These are phyloP conservation scores for Drosophila setifemur DNA, from an alignment of 1,140 invertebrate genomes.

Conservation along the genomic window DNA sequence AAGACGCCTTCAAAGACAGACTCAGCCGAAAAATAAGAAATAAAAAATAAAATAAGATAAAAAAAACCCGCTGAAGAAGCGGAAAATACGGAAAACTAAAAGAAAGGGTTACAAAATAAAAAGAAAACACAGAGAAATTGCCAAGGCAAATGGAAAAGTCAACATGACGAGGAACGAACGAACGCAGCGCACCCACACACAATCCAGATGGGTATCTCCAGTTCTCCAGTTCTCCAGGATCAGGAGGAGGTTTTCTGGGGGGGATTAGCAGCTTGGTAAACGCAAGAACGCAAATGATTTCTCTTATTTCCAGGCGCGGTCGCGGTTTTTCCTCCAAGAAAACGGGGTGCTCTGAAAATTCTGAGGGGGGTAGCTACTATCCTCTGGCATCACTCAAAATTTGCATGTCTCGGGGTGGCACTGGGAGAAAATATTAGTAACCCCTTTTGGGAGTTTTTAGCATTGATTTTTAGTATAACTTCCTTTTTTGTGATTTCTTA, in stretches of 20 bases:
- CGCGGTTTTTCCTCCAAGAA: slow-evolving; percentile 14
- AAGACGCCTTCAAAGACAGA: no score
- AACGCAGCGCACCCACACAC: slow-evolving; percentile 40
- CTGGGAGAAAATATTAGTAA: background rate
- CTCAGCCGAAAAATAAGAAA: slow-evolving; percentile 11
- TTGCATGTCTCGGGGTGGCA: background rate
- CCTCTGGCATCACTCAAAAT: slow-evolving; percentile 16
- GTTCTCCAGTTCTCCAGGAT: background rate
- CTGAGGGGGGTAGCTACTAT: background rate
- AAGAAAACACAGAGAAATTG: slow-evolving; percentile 62
- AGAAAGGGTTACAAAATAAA: background rate
- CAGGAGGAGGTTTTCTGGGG: background rate
- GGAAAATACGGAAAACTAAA: background rate
- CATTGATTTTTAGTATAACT: no score
- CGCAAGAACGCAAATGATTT: slow-evolving; percentile 76
- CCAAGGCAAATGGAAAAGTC: slow-evolving; percentile 76
- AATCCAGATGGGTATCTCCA: background rate
- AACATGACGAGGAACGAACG: slow-evolving; percentile 45
- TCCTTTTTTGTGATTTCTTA: no score
- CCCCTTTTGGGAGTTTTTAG: no score
- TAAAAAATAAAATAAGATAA: slow-evolving; percentile 1
- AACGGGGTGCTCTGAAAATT: background rate
- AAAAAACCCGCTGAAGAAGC: slow-evolving; percentile 30
- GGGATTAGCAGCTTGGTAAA: slow-evolving; percentile 53
- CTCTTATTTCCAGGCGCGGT: slow-evolving; percentile 63